phyloP scores from a whole-genome alignment of 2,888 invertebrate species.

The Glyphotaelius pellucidus region DNA sequence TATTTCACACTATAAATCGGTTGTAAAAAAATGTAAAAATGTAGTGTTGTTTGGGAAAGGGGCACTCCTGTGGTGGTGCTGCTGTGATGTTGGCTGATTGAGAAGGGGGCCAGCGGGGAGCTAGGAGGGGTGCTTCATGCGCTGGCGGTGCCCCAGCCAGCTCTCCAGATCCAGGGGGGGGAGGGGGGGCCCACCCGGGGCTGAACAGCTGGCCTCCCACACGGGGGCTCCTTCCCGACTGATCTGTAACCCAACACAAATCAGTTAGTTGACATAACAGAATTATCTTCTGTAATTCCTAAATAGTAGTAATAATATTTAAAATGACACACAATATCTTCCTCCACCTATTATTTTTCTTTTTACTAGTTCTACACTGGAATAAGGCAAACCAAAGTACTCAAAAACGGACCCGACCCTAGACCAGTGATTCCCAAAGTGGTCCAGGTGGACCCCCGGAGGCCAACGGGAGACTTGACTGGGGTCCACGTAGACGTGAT shows the following conservation, averaged over 20 bases:
- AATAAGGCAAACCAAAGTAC: too few relatives aligned
- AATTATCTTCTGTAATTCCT: background rate
- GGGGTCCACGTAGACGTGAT: too few relatives aligned
- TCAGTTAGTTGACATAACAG: background rate
- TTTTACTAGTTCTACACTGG: background rate
- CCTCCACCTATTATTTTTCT: background rate
- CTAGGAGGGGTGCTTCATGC: conserved; percentile 32
- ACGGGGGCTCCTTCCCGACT: conserved; percentile 34
- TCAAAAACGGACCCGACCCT: too few relatives aligned
- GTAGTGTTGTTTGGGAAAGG: background rate
- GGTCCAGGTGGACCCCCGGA: too few relatives aligned
- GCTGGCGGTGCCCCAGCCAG: conserved; percentile 49
- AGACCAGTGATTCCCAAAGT: too few relatives aligned
- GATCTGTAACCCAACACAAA: conserved; percentile 30
- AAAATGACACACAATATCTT: too few relatives aligned
- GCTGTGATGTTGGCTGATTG: background rate
- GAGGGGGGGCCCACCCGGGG: conserved; percentile 22
- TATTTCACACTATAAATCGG: conserved; percentile 31
- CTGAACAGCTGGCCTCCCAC: background rate
- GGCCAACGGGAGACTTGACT: too few relatives aligned
- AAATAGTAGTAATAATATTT: too few relatives aligned
- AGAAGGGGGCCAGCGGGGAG: conserved; percentile 3
- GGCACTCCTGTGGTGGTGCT: background rate
- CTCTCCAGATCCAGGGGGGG: conserved; percentile 52
- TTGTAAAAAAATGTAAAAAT: conserved; percentile 40